These are phyloP conservation scores for Remorina albescens DNA, from an alignment of 2,797 vertebrate species.

Conservation along the genomic window DNA sequence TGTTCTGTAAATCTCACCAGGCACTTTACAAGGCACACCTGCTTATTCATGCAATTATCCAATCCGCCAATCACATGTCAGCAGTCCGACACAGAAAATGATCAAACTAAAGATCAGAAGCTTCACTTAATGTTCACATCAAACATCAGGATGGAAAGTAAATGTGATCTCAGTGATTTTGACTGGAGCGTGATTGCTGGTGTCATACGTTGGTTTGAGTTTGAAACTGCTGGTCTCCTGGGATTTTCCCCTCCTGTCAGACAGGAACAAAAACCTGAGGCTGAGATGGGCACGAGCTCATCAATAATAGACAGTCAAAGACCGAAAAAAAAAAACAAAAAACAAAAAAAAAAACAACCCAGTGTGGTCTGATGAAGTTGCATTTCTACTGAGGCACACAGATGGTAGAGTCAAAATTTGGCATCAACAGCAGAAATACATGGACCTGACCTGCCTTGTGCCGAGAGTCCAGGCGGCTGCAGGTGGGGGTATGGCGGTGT, in stretches of 20 bases:
- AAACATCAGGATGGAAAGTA: neutral
- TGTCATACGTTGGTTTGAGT: neutral
- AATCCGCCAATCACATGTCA: neutral
- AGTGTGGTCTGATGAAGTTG: neutral
- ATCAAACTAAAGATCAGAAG: neutral
- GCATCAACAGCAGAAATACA: neutral
- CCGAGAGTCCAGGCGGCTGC: neutral
- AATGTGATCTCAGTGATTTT: neutral
- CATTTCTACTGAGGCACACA: neutral
- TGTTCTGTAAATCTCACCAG: neutral
- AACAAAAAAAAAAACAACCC: neutral
- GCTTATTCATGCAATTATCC: neutral
- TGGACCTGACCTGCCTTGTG: neutral
- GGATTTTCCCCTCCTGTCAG: neutral
- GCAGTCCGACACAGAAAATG: neutral
- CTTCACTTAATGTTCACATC: neutral
- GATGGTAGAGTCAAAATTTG: neutral
- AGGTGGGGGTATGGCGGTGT: neutral
- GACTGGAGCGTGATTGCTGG: neutral
- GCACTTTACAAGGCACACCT: neutral
- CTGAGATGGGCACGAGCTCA: neutral
- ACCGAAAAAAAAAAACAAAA: neutral
- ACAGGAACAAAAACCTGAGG: neutral
- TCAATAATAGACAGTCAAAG: too few species aligned
- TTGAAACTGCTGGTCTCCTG: neutral